Evolutionary conservation across 1,140 invertebrate species (phyloP), one percentile per base, ranked within the genome.

Genomic region (Drosophila takahashii): DNA sequence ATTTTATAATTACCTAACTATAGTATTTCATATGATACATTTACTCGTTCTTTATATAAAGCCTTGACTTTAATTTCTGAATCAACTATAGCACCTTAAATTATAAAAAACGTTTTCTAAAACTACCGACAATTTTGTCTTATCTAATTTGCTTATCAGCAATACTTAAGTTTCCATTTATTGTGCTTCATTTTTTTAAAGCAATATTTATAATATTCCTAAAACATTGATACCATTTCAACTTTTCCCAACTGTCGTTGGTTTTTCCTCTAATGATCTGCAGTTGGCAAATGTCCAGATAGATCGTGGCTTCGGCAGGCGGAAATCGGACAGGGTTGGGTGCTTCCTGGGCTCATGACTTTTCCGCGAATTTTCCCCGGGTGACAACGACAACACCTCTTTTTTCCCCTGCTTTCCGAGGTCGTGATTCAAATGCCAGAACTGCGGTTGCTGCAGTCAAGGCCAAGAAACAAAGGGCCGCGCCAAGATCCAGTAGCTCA

Each of bases 391-490:
- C 57, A 73, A 74, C 71, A 74, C 71, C 70, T 73, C 37, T 50
- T 37, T 18, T 29, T 15, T 37, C 26, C 41, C 34, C 10, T 22
- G 47, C 70, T 50, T 44, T 18, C 70, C 48, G 72, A 66, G 70
- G 62, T 76, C 72, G 72, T 71, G 71, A 81, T 81, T 81, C 78
- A 81, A 81, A 71, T 80, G 77, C 71, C 78, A 76, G 59, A 32
- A 32, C 65, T 29, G 18, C 11, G n/a, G 44, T 13, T 51, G 62
- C 65, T 51, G 72, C 72, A 87, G 74, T 79, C 83, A 89, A 87
- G 84, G 83, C 83, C 83, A 77, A 54, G 51, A 65, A 54, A 74
- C 60, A 81, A 70, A 74, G 44, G 64, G 56, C 27, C 34, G 16
- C 26, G 39, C 52, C 64, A 65, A 52, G 56, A 42, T 22, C 39